Conservation (phyloP, 1,140 invertebrate genomes). For the Brachionus calyciflorus region DNA sequence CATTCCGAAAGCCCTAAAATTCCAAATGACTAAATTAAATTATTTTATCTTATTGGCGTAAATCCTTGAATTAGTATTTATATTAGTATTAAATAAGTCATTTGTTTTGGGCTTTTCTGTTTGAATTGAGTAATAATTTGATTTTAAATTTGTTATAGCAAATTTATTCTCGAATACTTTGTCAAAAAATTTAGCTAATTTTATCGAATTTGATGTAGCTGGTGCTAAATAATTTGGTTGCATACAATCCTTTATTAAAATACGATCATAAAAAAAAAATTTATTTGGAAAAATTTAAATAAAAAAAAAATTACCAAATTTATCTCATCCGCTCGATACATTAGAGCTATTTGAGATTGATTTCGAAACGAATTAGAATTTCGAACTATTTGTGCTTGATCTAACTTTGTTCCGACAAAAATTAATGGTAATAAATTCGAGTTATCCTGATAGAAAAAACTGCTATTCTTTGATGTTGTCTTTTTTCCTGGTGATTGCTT, state of each 20-base stretch:
- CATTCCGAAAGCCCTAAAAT: too few relatives aligned
- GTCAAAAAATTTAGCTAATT: conserved; percentile 87
- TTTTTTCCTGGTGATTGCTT: not conserved
- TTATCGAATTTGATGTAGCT: conserved; percentile 83
- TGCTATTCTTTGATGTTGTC: not conserved
- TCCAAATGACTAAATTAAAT: too few relatives aligned
- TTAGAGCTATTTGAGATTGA: conserved; percentile 75
- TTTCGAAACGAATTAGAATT: conserved; percentile 54
- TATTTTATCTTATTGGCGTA: conserved; percentile 7
- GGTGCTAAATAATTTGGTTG: conserved; percentile 79
- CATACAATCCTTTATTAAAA: conserved; percentile 69
- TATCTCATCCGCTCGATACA: conserved; percentile 89
- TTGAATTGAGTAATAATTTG: not conserved
- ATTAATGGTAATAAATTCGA: conserved; percentile 63
- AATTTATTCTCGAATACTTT: conserved; percentile 72
- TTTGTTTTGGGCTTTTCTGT: not conserved
- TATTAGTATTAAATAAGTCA: not conserved
- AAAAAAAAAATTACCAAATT: conserved; percentile 65
- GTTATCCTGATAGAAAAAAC: not conserved
- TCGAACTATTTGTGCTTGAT: conserved; percentile 70
- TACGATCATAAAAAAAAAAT: too few relatives aligned
- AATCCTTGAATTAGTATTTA: not conserved
- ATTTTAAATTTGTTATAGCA: not conserved
- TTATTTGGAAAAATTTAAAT: not conserved
- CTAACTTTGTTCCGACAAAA: conserved; percentile 86